Conservation (phyloP, 2,888 invertebrate species). For the Leucoma salicis region DNA sequence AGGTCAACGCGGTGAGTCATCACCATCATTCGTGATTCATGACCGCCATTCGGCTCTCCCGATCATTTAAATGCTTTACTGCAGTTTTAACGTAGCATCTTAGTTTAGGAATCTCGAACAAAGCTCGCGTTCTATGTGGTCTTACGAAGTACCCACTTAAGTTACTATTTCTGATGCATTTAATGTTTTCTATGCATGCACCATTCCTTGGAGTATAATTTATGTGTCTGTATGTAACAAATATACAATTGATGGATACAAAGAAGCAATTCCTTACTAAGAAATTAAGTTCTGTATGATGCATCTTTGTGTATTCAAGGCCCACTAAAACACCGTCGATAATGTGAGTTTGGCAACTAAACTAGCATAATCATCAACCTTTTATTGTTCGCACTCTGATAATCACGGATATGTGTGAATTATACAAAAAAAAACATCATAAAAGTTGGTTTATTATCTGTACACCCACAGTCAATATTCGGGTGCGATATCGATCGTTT, state of each 20-base stretch:
- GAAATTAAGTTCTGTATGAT: too few species aligned
- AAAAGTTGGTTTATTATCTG: constrained; percentile 1
- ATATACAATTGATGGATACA: too few species aligned
- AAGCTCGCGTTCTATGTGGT: constrained; percentile 17
- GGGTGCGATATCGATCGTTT: constrained; percentile 18
- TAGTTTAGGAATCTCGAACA: constrained; percentile 10
- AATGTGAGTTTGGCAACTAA: neutral
- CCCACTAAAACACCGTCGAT: too few species aligned
- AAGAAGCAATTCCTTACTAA: too few species aligned
- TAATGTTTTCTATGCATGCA: too few species aligned
- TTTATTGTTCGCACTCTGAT: constrained; percentile 18
- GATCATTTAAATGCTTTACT: constrained; percentile 21
- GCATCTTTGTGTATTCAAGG: too few species aligned
- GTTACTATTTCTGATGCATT: neutral
- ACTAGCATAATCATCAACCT: neutral
- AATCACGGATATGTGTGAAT: constrained; percentile 28
- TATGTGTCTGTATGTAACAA: too few species aligned
- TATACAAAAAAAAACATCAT: constrained; percentile 14
- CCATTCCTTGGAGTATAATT: too few species aligned
- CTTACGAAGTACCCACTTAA: neutral
- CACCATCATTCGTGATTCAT: constrained; percentile 11
- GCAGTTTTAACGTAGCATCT: constrained; percentile 7
- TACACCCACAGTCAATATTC: neutral
- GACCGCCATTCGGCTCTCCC: constrained; percentile 26
- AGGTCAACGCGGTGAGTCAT: constrained; percentile 35